Evolutionary conservation across 2,113 vertebrate species (phyloP).

Genomic region (Calidris pygmaea): DNA sequence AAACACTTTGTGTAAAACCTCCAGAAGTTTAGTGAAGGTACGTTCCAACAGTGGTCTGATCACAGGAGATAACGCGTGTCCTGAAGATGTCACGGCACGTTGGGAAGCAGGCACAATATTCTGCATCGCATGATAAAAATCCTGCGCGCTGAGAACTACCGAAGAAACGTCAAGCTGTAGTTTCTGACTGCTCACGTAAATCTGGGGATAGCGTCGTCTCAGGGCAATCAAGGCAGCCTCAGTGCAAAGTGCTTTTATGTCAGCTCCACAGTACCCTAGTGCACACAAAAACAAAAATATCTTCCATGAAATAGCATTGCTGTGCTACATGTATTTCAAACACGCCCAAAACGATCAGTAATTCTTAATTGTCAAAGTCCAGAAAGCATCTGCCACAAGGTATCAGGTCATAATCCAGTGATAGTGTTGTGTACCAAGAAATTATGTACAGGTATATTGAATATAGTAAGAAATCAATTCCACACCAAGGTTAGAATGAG

Average conservation of each 20-base stretch:
- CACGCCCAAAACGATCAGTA: neutral
- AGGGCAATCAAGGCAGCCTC: conserved; percentile 94
- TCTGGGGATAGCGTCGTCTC: conserved; percentile 95
- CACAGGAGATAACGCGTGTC: conserved; percentile 87
- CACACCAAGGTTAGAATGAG: neutral
- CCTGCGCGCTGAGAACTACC: conserved; percentile 89
- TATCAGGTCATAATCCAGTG: neutral
- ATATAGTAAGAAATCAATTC: neutral
- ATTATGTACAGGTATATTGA: neutral
- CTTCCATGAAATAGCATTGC: neutral
- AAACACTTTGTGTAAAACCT: conserved; percentile 90
- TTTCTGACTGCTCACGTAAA: conserved; percentile 95
- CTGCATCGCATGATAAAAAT: conserved; percentile 94
- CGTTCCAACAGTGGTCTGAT: conserved; percentile 88
- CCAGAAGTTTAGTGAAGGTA: conserved; percentile 81
- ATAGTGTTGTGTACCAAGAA: neutral
- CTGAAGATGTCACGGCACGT: conserved; percentile 88
- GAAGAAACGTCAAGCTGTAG: conserved; percentile 92
- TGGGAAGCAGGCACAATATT: conserved; percentile 96
- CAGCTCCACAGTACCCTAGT: conserved; percentile 96
- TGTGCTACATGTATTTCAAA: neutral
- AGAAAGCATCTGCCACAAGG: neutral
- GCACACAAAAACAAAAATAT: conserved; percentile 45
- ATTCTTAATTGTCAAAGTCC: neutral
- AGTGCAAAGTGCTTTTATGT: conserved; percentile 99